Conservation (phyloP, 2,797 vertebrate species). For the Lacerta agilis region DNA sequence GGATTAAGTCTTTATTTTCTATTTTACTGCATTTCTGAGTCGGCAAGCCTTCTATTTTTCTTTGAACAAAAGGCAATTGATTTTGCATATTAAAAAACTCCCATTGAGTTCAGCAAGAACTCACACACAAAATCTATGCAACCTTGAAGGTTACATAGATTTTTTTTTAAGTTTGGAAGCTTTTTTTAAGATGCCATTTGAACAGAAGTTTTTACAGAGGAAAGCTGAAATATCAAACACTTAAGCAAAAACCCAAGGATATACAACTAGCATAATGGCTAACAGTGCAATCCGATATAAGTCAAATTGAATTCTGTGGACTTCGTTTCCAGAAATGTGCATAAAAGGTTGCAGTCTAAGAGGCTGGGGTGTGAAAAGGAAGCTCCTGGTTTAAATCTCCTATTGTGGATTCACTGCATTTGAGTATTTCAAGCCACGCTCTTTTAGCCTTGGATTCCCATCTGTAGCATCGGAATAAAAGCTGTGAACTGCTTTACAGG, state of each 20-base stretch:
- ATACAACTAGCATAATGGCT: background rate
- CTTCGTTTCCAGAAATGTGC: too few relatives aligned
- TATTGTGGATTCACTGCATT: too few relatives aligned
- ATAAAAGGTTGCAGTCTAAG: background rate
- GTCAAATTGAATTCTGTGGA: too few relatives aligned
- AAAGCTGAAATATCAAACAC: background rate
- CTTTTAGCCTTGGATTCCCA: background rate
- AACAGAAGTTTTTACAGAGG: background rate
- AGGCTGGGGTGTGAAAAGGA: background rate
- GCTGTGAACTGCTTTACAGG: background rate
- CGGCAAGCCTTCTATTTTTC: background rate
- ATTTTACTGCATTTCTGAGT: background rate
- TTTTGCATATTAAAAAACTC: background rate
- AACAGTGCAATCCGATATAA: too few relatives aligned
- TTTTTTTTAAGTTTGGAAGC: conserved; percentile 18
- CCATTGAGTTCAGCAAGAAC: background rate
- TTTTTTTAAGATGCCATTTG: background rate
- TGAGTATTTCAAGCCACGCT: background rate
- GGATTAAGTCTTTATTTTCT: conserved; percentile 1
- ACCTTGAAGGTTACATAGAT: background rate
- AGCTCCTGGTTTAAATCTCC: background rate
- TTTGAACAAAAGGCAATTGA: conserved; percentile 16
- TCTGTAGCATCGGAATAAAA: background rate
- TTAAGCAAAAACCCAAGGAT: background rate
- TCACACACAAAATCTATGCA: conserved; percentile 11